Evolutionary conservation across 2,113 vertebrate species (phyloP), one percentile per base, ranked within the genome.

Genomic region (Donacobius atricapilla): DNA sequence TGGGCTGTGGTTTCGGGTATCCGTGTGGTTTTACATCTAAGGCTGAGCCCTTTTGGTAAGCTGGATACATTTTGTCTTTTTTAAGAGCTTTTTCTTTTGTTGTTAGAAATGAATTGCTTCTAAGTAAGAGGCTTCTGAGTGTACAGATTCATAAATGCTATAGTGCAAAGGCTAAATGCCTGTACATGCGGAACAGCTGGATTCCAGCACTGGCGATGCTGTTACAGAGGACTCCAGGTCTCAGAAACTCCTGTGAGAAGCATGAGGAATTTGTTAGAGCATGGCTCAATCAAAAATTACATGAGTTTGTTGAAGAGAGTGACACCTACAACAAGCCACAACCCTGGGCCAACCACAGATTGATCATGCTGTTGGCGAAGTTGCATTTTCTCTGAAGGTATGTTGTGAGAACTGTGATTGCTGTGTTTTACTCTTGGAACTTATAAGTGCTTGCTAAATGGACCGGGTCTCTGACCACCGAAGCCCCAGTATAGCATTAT

Each of bases 1-100:
- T 79, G 64, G 64, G 13, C 69, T 92, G 68, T 75, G 87, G 89
- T 96, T 91, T 97, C 75, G 40, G 58, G 5, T 91, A 21, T 93
- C 92, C 48, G 9, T 63, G 87, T 63, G 80, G 53, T 44, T 96
- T 95, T 68, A 70, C 50, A 28, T 86, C 85, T 88, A 66, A 88
- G 79, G 33, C 73, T 69, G 72, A 83, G 68, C 68, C 47, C 42
- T 77, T 31, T 42, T 94, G 86, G 37, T 93, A 95, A 91, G 30
- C 66, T 90, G 45, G 53, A 83, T 64, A 39, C 5, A 0, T 44
- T 48, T 60, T 35, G 24, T 42, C 69, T 53, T 27, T 12, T 50
- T 20, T 7, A 57, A 45, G 23, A 57, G 24, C 4, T 35, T 91
- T 88, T 79, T 63, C 31, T 94, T 89, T 80, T 86, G 33, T 78